Evolutionary conservation across 2,113 vertebrate genomes (phyloP).

Genomic region (Archilochus colubris): DNA sequence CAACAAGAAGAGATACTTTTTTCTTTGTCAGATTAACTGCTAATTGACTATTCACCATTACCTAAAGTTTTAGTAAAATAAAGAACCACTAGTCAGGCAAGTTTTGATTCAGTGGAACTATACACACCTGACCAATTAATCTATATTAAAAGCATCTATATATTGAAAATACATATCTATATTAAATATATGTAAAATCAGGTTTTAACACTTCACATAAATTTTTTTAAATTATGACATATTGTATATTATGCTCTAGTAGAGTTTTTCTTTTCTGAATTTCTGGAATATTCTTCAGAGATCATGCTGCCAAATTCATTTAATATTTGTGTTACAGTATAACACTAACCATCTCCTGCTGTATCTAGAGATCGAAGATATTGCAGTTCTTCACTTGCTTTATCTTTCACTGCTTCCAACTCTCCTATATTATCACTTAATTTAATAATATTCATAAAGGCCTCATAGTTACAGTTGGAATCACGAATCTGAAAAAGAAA

Average conservation of each 20-base stretch:
- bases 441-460: conserved; percentile 99
- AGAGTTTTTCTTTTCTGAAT: background rate
- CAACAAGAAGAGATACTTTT: background rate
- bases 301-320: background rate
- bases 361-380: conserved; percentile 97
- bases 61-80: background rate
- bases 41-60: background rate
- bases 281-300: background rate
- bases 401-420: conserved; percentile 96
- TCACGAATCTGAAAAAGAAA: conserved; percentile 87
- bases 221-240: background rate
- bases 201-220: background rate
- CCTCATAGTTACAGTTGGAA: conserved; percentile 98
- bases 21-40: background rate
- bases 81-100: background rate
- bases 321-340: background rate
- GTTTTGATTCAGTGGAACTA: background rate
- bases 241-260: background rate
- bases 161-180: too few relatives aligned
- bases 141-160: background rate
- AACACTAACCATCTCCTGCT: conserved; percentile 89
- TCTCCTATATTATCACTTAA: conserved; percentile 92
- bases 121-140: background rate
- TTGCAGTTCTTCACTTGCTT: conserved; percentile 95
- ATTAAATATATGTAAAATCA: background rate